Conservation (phyloP, 2,888 invertebrate genomes). For the Labia minor region DNA sequence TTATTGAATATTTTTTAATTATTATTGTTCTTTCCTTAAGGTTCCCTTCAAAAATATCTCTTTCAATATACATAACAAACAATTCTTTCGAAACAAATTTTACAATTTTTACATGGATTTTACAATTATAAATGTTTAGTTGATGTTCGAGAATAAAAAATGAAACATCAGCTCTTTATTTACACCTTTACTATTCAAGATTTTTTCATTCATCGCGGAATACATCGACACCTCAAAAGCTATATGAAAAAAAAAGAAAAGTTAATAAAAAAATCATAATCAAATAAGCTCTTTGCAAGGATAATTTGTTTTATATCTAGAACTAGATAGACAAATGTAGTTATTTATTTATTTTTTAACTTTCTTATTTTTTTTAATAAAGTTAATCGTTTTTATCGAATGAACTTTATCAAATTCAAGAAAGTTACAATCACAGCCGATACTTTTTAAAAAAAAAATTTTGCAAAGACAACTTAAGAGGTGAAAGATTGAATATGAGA, state of each 20-base stretch:
- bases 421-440: background rate
- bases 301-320: background rate
- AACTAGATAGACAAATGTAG: background rate
- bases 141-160: conserved; percentile 7
- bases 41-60: conserved; percentile 2
- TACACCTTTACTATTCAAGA: background rate
- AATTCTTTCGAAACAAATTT: background rate
- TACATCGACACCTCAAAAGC: conserved; percentile 5
- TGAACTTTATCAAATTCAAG: background rate
- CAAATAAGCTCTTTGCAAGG: background rate
- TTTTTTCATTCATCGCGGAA: background rate
- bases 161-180: background rate
- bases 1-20: background rate
- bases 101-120: background rate
- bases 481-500: background rate
- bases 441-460: background rate
- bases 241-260: conserved; percentile 2
- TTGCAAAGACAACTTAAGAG: background rate
- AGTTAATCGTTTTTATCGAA: conserved; percentile 1
- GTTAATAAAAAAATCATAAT: background rate
- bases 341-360: background rate
- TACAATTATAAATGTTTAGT: conserved; percentile 1
- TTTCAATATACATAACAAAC: background rate
- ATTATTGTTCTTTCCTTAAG: background rate
- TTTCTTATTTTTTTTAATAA: background rate